A percentile compares a stretch with the other conserved stretches of the same genome.
Conservation (phyloP, 1,140 invertebrate species). For the Dolichoris vasculosae region DNA sequence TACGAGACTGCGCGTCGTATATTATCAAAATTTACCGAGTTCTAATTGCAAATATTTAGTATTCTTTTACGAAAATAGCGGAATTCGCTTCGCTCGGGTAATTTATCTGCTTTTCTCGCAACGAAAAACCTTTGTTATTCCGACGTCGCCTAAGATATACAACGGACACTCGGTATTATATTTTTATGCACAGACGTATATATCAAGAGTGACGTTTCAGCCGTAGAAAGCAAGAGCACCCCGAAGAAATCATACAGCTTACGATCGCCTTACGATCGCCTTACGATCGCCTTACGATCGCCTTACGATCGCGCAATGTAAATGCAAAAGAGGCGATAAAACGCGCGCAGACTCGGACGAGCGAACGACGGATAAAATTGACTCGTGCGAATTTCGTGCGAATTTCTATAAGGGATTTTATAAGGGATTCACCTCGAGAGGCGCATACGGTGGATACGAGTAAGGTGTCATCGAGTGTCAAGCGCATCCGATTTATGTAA, state of each 20-base stretch:
- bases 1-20: neutral
- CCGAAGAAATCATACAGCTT: neutral
- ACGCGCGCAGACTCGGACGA: neutral
- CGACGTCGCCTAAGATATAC: neutral
- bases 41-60: neutral
- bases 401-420: neutral
- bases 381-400: neutral
- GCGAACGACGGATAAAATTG: conserved; percentile 6
- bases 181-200: neutral
- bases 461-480: conserved; percentile 35
- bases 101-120: neutral
- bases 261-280: too few relatives aligned
- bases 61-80: neutral
- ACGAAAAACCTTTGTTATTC: neutral
- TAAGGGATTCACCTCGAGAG: neutral
- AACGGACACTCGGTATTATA: neutral
- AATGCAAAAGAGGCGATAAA: conserved; percentile 8
- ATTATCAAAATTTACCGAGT: neutral
- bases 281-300: too few relatives aligned
- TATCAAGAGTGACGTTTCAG: neutral
- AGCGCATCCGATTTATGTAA: conserved; percentile 30
- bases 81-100: neutral
- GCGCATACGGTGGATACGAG: neutral
- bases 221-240: neutral
- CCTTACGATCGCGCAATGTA: neutral